phyloP scores from a whole-genome alignment of 2,888 invertebrate genomes.

The Nemurella pictetii region DNA sequence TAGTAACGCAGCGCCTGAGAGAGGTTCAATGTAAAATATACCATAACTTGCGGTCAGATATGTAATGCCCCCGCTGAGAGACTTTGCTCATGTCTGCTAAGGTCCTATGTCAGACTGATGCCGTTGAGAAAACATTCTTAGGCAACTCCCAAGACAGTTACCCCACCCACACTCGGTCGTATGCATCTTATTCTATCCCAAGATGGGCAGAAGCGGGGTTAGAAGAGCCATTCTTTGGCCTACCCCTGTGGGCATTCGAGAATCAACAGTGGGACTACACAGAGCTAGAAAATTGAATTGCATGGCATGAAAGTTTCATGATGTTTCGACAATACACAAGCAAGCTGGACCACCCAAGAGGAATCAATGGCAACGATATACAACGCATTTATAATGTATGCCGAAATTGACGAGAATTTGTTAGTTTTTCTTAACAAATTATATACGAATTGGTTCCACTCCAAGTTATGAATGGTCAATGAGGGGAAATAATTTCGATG shows the following conservation, averaged over 20 bases:
- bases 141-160: not conserved
- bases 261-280: not conserved
- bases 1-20: not conserved
- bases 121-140: too few species aligned
- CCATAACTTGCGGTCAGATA: not conserved
- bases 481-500: too few species aligned
- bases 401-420: not conserved
- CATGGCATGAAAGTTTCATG: constrained; percentile 27
- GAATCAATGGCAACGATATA: constrained; percentile 1
- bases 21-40: not conserved
- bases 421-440: not conserved
- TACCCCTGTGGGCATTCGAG: not conserved
- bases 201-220: not conserved
- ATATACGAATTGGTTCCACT: too few species aligned
- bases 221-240: not conserved
- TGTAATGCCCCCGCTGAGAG: not conserved
- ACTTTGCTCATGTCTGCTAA: not conserved
- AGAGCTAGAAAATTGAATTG: constrained; percentile 27
- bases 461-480: too few species aligned
- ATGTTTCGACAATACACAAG: constrained; percentile 11
- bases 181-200: not conserved
- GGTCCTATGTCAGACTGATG: not conserved
- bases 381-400: not conserved
- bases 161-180: not conserved
- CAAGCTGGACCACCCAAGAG: constrained; percentile 8